A percentile compares a stretch with the other conserved stretches of the same genome.
phyloP scores from a whole-genome alignment of 1,140 invertebrate genomes.

The Chelonus insularis region DNA sequence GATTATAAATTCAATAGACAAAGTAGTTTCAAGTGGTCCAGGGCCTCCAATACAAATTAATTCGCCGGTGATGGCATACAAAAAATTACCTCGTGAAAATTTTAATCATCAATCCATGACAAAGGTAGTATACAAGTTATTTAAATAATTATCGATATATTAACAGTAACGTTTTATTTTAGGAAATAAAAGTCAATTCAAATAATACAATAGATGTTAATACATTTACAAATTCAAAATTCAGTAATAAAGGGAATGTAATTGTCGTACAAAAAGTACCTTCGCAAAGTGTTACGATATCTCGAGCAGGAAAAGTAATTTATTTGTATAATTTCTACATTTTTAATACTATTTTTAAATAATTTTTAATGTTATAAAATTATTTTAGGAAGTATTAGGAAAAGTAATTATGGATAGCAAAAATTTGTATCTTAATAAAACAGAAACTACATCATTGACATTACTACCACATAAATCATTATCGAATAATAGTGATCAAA shows the following conservation, averaged over 20 bases:
- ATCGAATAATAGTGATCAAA: constrained; percentile 47
- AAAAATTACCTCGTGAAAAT: constrained; percentile 41
- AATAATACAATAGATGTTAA: constrained; percentile 43
- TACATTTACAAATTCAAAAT: constrained; percentile 40
- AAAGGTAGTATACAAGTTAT: constrained; percentile 6
- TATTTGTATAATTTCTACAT: constrained; percentile 1
- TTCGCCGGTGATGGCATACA: constrained; percentile 33
- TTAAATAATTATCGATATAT: not conserved
- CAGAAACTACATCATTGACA: constrained; percentile 40
- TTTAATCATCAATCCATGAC: constrained; percentile 36
- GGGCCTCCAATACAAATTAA: constrained; percentile 39
- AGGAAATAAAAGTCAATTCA: constrained; percentile 40
- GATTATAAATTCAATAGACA: constrained; percentile 30
- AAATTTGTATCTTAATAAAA: constrained; percentile 44
- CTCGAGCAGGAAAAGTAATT: constrained; percentile 50
- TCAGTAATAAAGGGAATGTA: constrained; percentile 47
- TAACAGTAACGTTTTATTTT: constrained; percentile 26
- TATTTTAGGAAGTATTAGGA: constrained; percentile 47
- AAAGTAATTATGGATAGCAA: constrained; percentile 53
- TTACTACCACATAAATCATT: constrained; percentile 42
- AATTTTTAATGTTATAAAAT: too few species aligned
- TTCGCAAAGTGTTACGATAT: constrained; percentile 48
- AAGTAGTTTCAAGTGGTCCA: constrained; percentile 42
- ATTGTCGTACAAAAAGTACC: constrained; percentile 53
- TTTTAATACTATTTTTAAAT: too few species aligned